phyloP scores from a whole-genome alignment of 30 jellyfish, hydroid and myxozoan species.

The Rhopilema esculentum region DNA sequence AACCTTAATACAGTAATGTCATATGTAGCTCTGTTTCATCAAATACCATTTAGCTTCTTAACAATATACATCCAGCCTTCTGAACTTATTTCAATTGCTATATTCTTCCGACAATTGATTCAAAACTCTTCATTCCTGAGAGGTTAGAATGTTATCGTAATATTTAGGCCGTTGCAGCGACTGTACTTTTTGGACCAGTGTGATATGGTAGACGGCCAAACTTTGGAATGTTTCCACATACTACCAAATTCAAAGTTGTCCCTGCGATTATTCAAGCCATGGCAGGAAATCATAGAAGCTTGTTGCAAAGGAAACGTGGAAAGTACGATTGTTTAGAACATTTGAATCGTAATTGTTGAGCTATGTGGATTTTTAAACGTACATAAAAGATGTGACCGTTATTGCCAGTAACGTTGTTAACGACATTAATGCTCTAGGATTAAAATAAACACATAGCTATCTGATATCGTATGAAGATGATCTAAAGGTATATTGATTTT shows the following conservation, averaged over 20 bases:
- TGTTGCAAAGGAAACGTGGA: conserved; percentile 52
- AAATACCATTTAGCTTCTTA: too few relatives aligned
- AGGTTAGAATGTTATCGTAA: not conserved
- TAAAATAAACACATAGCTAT: too few relatives aligned
- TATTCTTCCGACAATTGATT: not conserved
- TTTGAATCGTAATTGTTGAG: too few relatives aligned
- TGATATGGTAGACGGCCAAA: conserved; percentile 48
- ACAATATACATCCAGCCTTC: too few relatives aligned
- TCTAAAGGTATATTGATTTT: too few relatives aligned
- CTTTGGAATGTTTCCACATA: conserved; percentile 54
- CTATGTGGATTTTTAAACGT: too few relatives aligned
- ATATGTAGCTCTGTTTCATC: too few relatives aligned
- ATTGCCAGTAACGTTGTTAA: too few relatives aligned
- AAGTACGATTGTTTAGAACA: conserved; percentile 42
- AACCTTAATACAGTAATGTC: too few relatives aligned
- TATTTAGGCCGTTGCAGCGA: conserved; percentile 46
- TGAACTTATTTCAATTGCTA: not conserved
- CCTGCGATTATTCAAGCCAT: conserved; percentile 54
- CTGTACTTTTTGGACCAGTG: conserved; percentile 77
- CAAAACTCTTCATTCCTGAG: not conserved
- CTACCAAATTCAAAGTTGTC: conserved; percentile 72
- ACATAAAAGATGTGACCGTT: too few relatives aligned
- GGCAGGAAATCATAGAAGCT: conserved; percentile 55
- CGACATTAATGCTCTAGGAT: too few relatives aligned
- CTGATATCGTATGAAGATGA: too few relatives aligned